Percentiles rank a stretch among this genome's conserved stretches.
Evolutionary conservation across 2,888 invertebrate genomes (phyloP).

Genomic region (Auanema sp.): DNA sequence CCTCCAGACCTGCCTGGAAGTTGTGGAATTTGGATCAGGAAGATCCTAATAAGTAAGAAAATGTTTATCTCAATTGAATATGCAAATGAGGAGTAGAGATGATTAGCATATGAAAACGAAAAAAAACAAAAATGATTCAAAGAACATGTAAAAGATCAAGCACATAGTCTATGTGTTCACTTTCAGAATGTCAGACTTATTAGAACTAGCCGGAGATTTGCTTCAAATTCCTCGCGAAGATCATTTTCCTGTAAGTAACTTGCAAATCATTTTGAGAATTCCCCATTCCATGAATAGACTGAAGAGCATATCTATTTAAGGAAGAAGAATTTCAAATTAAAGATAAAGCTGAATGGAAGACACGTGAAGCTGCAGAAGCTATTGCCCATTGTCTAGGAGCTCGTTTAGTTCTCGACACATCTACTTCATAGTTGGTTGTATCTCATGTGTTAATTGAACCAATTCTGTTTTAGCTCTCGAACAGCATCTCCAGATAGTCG

Average conservation of each 20-base stretch:
- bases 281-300: background rate
- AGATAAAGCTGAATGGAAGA: slow-evolving; percentile 43
- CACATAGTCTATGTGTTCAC: background rate
- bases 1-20: slow-evolving; percentile 48
- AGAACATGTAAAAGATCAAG: too few species aligned
- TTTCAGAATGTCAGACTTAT: slow-evolving; percentile 43
- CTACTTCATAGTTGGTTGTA: slow-evolving; percentile 12
- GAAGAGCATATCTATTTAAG: slow-evolving; percentile 2
- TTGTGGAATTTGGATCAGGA: slow-evolving; percentile 46
- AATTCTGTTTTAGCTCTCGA: slow-evolving; percentile 11
- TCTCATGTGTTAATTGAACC: slow-evolving; percentile 7
- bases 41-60: slow-evolving; percentile 31
- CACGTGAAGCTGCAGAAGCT: slow-evolving; percentile 27
- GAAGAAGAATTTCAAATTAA: slow-evolving; percentile 22
- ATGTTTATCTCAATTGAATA: too few species aligned
- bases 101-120: too few species aligned
- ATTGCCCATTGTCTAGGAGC: slow-evolving; percentile 28
- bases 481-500: slow-evolving; percentile 25
- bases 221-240: slow-evolving; percentile 37
- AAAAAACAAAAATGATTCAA: too few species aligned
- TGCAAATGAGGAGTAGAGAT: too few species aligned
- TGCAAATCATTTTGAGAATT: slow-evolving; percentile 11
- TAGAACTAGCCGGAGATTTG: slow-evolving; percentile 42
- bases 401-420: slow-evolving; percentile 17
- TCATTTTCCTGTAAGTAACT: slow-evolving; percentile 16